These are phyloP conservation scores for Bolinopsis microptera DNA, from an alignment of 37 sponge, comb jelly and placozoan species.

Conservation along the genomic window DNA sequence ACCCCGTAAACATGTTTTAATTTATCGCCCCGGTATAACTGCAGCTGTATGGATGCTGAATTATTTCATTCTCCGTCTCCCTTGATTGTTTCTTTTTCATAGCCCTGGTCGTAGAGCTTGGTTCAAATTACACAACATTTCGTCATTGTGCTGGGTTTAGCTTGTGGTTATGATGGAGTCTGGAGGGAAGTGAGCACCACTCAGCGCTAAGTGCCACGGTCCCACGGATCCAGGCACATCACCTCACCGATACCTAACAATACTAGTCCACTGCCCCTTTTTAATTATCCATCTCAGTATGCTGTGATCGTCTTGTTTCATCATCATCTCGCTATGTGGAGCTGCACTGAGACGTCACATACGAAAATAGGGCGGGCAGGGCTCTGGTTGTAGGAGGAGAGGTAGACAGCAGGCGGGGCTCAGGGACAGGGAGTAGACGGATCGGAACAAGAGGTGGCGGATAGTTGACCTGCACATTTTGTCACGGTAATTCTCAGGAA, in stretches of 20 bases:
- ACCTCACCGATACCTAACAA: too few species aligned
- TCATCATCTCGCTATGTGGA: too few species aligned
- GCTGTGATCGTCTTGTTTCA: background rate
- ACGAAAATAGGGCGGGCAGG: background rate
- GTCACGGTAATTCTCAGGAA: background rate
- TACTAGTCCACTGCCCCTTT: too few species aligned
- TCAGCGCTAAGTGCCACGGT: background rate
- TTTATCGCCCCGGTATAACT: background rate
- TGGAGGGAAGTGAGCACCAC: background rate
- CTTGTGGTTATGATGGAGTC: background rate
- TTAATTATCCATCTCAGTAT: background rate
- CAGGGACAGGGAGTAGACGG: background rate
- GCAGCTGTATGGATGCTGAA: background rate
- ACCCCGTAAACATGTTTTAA: background rate
- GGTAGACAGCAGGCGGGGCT: background rate
- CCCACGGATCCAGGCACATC: background rate
- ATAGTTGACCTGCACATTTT: background rate
- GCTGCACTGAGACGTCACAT: background rate
- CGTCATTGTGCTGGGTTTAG: background rate
- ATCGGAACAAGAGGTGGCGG: background rate
- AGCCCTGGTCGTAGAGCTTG: background rate
- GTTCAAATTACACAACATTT: background rate
- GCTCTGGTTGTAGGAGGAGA: background rate
- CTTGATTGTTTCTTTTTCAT: background rate
- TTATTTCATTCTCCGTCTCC: background rate